Evolutionary conservation across 2,113 vertebrate genomes (phyloP).

Genomic region (Nannospalax galili): DNA sequence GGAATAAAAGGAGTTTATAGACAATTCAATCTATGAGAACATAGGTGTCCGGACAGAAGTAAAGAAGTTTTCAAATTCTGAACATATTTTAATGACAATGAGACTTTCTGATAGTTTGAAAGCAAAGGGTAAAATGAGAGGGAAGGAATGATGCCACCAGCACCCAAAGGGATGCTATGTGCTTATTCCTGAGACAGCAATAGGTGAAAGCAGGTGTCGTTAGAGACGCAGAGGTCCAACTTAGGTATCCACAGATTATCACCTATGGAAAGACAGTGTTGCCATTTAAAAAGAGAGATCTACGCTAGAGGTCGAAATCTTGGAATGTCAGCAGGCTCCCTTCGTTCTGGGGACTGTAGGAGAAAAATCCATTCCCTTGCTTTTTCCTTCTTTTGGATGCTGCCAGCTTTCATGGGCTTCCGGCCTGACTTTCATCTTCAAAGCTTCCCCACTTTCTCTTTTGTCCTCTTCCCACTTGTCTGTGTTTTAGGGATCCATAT

Average conservation of each 20-base stretch:
- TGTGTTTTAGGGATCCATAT: background rate
- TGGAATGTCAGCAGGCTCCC: background rate
- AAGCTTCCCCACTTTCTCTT: background rate
- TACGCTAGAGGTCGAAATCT: background rate
- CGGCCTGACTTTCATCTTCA: background rate
- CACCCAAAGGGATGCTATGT: background rate
- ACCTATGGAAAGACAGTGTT: background rate
- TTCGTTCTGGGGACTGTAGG: background rate
- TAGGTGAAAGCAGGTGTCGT: background rate
- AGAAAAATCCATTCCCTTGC: background rate
- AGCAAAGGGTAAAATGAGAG: background rate
- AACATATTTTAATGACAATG: background rate
- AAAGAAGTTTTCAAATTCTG: background rate
- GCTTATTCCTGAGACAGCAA: background rate
- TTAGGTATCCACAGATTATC: background rate
- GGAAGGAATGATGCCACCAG: background rate
- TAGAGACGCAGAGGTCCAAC: background rate
- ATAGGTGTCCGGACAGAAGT: fast-evolving
- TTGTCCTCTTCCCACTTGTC: background rate
- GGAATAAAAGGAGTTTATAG: background rate
- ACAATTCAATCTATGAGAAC: background rate
- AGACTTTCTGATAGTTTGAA: background rate
- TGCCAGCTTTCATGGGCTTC: background rate
- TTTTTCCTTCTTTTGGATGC: background rate
- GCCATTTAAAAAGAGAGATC: background rate